These are phyloP conservation scores for Abrostola triplasia DNA, from an alignment of 2,888 invertebrate species.

Conservation along the genomic window DNA sequence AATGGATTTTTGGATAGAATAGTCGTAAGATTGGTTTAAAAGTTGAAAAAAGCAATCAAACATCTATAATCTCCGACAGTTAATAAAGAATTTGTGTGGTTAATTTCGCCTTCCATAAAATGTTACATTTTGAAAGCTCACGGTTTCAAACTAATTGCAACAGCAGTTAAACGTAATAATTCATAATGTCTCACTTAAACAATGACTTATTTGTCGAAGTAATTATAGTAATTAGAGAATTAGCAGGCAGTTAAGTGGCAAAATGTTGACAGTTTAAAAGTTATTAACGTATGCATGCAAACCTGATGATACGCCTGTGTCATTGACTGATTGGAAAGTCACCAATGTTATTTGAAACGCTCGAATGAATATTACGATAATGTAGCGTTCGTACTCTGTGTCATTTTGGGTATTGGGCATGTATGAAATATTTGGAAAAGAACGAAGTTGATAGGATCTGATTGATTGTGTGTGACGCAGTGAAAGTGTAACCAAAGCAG, in stretches of 20 bases:
- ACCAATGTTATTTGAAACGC: slow-evolving; percentile 52
- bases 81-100: too few species aligned
- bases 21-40: too few species aligned
- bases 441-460: neutral
- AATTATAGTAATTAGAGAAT: slow-evolving; percentile 49
- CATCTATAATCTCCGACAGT: too few species aligned
- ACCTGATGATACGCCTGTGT: slow-evolving; percentile 47
- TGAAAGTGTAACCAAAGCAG: too few species aligned
- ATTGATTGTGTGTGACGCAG: too few species aligned
- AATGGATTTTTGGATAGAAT: too few species aligned
- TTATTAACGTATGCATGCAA: slow-evolving; percentile 49
- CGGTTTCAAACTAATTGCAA: too few species aligned
- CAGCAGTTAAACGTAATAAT: slow-evolving; percentile 24
- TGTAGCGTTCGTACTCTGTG: slow-evolving; percentile 29
- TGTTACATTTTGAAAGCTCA: neutral
- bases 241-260: slow-evolving; percentile 36
- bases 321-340: slow-evolving; percentile 56
- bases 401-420: slow-evolving; percentile 5
- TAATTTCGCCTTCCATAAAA: too few species aligned
- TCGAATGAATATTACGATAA: slow-evolving; percentile 45
- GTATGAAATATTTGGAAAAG: neutral
- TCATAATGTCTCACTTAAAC: slow-evolving; percentile 38
- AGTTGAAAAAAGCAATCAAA: too few species aligned
- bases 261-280: slow-evolving; percentile 47
- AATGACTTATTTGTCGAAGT: slow-evolving; percentile 41